Conservation (phyloP, 2,113 vertebrate species). For the Ciconia boyciana region DNA sequence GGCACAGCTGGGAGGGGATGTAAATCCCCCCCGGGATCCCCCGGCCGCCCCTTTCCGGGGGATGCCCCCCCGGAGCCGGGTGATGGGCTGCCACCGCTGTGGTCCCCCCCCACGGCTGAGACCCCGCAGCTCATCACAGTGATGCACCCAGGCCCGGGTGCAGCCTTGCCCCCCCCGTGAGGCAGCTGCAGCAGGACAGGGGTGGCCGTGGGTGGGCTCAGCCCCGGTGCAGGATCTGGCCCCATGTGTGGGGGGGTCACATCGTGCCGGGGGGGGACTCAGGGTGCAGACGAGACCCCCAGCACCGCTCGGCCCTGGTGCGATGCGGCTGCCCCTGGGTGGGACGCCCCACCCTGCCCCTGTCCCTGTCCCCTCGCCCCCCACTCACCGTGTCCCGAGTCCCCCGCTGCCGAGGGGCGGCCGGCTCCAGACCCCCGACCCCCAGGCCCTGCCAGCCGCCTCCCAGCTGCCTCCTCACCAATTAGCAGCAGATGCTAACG, state of each 20-base stretch:
- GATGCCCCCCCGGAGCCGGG: not conserved
- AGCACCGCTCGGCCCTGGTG: accelerated
- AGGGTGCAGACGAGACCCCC: no score
- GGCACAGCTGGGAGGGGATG: not conserved
- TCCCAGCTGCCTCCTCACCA: not conserved
- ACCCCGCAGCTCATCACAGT: not conserved
- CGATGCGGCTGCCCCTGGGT: not conserved
- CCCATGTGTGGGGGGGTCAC: not conserved
- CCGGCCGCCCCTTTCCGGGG: not conserved
- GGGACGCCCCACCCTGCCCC: not conserved
- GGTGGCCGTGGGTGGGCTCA: not conserved
- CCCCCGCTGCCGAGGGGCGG: not conserved
- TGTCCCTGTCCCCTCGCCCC: not conserved
- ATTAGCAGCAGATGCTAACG: not conserved
- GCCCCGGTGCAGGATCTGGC: not conserved
- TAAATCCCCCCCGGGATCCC: not conserved
- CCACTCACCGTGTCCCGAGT: not conserved
- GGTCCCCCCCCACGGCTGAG: not conserved
- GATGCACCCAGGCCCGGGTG: not conserved
- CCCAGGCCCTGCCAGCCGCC: no score
- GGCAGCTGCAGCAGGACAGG: not conserved
- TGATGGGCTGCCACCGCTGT: no score
- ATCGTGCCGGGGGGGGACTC: not conserved
- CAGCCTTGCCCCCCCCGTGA: not conserved
- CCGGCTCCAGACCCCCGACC: not conserved